A percentile compares a stretch with the other conserved stretches of the same genome.
phyloP scores from a whole-genome alignment of 2,888 invertebrate species.

The Ophion obscuratus region DNA sequence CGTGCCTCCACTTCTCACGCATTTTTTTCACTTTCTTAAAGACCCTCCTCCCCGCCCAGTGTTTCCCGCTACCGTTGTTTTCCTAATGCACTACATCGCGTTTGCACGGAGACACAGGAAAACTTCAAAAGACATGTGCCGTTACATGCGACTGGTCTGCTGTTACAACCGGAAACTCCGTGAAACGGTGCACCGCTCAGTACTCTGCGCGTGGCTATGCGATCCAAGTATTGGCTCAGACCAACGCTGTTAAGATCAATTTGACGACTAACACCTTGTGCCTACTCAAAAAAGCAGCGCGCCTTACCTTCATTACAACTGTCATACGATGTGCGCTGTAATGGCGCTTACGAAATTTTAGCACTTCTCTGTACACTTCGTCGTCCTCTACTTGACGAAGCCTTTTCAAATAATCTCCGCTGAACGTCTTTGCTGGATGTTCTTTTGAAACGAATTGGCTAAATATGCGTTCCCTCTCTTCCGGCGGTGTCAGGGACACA shows the following conservation, averaged over 20 bases:
- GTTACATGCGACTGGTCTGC: too few species aligned
- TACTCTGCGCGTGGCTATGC: too few species aligned
- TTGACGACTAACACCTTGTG: too few species aligned
- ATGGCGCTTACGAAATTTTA: conserved; percentile 89
- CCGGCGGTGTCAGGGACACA: not conserved
- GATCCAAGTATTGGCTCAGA: too few species aligned
- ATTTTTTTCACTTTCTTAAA: too few species aligned
- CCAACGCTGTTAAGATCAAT: too few species aligned
- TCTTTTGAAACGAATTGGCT: not conserved
- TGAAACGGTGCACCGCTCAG: too few species aligned
- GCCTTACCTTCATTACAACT: conserved; percentile 89
- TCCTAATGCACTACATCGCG: not conserved
- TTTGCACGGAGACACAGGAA: not conserved
- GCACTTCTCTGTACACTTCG: conserved; percentile 87
- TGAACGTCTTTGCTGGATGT: not conserved
- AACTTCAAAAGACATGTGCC: not conserved
- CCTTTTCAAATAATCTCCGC: not conserved
- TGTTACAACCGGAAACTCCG: too few species aligned
- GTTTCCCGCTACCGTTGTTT: not conserved
- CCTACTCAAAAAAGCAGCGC: not conserved
- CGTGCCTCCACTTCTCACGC: too few species aligned
- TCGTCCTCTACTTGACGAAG: conserved; percentile 83
- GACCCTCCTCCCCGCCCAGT: not conserved
- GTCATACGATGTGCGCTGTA: conserved; percentile 95
- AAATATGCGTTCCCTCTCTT: not conserved